Conservation (phyloP, 2,888 invertebrate genomes). For the Lycocerus yunnanus region DNA sequence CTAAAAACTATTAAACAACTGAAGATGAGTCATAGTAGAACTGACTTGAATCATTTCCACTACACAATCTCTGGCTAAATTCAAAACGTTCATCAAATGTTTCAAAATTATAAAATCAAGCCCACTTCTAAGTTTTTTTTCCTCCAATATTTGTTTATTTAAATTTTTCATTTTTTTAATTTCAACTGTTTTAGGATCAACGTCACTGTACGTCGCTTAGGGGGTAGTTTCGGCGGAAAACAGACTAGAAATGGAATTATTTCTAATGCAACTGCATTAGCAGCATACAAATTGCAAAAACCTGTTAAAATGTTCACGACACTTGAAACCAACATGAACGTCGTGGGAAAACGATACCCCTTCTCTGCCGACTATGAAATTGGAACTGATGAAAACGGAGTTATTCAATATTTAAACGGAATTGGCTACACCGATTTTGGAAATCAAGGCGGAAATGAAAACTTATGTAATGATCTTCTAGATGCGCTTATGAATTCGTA, state of each 20-base stretch:
- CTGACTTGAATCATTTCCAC: no score
- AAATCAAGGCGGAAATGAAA: constrained; percentile 60
- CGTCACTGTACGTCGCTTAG: constrained; percentile 71
- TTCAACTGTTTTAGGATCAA: constrained; percentile 70
- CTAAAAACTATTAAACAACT: no score
- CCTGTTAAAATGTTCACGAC: constrained; percentile 75
- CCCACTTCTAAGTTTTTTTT: no score
- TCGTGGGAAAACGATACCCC: constrained; percentile 69
- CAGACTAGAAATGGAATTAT: constrained; percentile 60
- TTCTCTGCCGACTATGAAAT: constrained; percentile 69
- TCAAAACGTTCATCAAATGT: no score
- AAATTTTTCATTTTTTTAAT: no score
- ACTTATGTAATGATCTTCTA: constrained; percentile 53
- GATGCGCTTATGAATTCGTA: constrained; percentile 73
- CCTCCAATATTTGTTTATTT: no score
- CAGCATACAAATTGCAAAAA: constrained; percentile 63
- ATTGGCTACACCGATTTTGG: constrained; percentile 63
- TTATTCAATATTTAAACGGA: constrained; percentile 68
- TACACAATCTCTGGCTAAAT: no score
- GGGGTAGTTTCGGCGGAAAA: constrained; percentile 82
- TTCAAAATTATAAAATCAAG: no score
- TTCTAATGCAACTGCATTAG: constrained; percentile 71
- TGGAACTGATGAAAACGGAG: constrained; percentile 65
- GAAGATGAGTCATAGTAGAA: no score
- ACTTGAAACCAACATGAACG: constrained; percentile 73